Conservation (phyloP, 2,888 invertebrate genomes). For the Lasioglossum morio region DNA sequence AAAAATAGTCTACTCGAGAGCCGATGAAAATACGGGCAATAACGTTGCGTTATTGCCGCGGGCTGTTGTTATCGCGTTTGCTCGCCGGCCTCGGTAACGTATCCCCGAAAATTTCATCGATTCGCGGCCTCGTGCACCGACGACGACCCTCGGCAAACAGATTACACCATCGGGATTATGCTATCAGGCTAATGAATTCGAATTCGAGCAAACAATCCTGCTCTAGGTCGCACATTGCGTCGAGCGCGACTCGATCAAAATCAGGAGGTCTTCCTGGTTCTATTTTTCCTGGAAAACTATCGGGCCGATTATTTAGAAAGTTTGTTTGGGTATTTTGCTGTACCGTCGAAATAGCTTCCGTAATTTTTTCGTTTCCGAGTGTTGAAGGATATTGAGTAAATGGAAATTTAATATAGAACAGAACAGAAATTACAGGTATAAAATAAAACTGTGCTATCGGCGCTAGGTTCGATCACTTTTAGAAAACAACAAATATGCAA, state of each 20-base stretch:
- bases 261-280: neutral
- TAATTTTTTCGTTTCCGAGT: neutral
- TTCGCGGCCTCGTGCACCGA: neutral
- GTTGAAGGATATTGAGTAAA: no score
- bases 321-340: neutral
- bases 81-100: neutral
- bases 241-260: neutral
- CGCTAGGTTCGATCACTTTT: no score
- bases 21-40: neutral
- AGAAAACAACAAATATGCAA: no score
- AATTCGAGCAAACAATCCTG: conserved; percentile 20
- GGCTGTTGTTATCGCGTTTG: neutral
- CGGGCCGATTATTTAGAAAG: neutral
- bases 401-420: no score
- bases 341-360: neutral
- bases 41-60: neutral
- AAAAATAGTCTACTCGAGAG: neutral
- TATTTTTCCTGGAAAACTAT: neutral
- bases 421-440: no score
- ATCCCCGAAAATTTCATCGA: conserved; percentile 13
- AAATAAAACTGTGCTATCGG: no score
- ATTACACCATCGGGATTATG: conserved; percentile 6
- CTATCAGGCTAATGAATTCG: conserved; percentile 18
- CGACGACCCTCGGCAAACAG: neutral
- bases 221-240: neutral